Conservation (phyloP, 2,797 vertebrate species). For the Thamnophis elegans region DNA sequence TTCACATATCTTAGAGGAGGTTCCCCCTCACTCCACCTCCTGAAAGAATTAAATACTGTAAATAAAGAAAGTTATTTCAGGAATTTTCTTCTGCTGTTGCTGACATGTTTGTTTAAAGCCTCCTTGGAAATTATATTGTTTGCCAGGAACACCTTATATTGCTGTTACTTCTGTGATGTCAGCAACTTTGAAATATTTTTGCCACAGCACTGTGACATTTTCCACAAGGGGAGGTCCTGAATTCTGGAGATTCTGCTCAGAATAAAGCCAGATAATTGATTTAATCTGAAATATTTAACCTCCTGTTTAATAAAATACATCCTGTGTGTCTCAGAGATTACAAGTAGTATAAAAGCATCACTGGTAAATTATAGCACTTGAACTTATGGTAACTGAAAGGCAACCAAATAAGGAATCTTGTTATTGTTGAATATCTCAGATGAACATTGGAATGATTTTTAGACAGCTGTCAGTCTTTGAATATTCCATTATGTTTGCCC, state of each 20-base stretch:
- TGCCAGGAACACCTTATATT: neutral
- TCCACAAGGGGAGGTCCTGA: neutral
- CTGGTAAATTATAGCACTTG: neutral
- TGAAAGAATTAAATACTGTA: constrained; percentile 14
- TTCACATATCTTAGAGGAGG: constrained; percentile 20
- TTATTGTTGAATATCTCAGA: neutral
- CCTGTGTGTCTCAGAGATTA: neutral
- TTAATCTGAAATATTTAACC: neutral
- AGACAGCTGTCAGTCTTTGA: neutral
- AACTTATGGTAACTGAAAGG: neutral
- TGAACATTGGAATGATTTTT: neutral
- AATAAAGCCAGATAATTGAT: neutral
- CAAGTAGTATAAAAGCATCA: neutral
- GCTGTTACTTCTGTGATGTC: neutral
- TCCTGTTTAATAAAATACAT: neutral
- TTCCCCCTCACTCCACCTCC: neutral
- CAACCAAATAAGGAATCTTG: neutral
- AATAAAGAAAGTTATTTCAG: constrained; percentile 38
- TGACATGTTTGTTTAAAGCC: constrained; percentile 33
- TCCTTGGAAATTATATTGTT: constrained; percentile 52
- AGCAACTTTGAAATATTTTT: neutral
- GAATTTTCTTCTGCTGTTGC: neutral
- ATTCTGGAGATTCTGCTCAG: neutral
- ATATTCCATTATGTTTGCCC: neutral
- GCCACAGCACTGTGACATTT: neutral